phyloP scores from a whole-genome alignment of 2,797 vertebrate genomes.

The Streptopelia turtur region DNA sequence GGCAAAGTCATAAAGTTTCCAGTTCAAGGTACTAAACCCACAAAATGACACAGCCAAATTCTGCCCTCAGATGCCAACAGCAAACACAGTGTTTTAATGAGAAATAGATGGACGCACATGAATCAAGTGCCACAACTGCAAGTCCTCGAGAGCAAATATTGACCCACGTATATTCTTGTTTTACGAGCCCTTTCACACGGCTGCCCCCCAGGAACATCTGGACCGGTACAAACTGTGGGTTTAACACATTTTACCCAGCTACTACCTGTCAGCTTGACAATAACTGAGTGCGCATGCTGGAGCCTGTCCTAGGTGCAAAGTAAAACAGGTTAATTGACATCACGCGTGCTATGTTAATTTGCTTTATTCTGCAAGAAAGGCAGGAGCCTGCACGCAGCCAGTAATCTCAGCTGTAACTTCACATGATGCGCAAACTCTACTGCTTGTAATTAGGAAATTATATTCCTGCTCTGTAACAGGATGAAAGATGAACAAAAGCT shows the following conservation, averaged over 20 bases:
- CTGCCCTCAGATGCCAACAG: background rate
- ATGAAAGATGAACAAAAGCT: background rate
- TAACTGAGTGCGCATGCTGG: background rate
- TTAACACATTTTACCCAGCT: background rate
- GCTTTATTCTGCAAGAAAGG: background rate
- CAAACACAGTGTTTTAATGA: background rate
- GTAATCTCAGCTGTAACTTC: background rate
- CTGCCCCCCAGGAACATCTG: background rate
- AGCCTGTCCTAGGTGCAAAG: background rate
- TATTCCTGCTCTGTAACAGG: background rate
- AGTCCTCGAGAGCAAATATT: background rate
- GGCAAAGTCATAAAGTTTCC: background rate
- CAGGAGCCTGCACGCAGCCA: background rate
- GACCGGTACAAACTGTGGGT: background rate
- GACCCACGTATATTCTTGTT: background rate
- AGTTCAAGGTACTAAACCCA: background rate
- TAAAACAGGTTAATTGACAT: background rate
- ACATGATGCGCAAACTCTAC: rapidly evolving
- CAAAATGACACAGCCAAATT: background rate
- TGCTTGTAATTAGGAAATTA: background rate
- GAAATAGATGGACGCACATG: background rate
- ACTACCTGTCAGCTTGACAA: background rate
- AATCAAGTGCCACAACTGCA: background rate
- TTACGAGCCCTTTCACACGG: background rate
- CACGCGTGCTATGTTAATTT: background rate